These are phyloP conservation scores for Chelonus insularis DNA, from an alignment of 1,140 invertebrate species.

Conservation along the genomic window DNA sequence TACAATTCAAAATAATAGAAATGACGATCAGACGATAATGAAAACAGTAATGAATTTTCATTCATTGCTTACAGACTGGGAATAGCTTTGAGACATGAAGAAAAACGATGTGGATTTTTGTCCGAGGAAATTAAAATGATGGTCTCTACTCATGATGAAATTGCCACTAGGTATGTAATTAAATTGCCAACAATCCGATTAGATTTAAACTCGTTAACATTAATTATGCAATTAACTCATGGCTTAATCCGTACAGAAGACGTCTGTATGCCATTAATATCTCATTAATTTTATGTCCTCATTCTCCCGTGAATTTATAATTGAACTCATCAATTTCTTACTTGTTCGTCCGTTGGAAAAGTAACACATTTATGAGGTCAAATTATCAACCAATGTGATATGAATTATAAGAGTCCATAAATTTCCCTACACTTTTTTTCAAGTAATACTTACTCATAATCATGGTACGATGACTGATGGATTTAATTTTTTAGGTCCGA, in stretches of 20 bases:
- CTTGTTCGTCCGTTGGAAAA: too few relatives aligned
- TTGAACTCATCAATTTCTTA: too few relatives aligned
- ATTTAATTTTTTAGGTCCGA: slow-evolving; percentile 58
- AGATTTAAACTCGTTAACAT: background rate
- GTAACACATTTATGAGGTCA: background rate
- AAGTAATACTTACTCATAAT: too few relatives aligned
- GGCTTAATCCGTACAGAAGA: background rate
- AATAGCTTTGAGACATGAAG: slow-evolving; percentile 86
- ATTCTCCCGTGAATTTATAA: background rate
- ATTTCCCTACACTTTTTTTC: background rate
- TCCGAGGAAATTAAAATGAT: slow-evolving; percentile 87
- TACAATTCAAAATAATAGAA: background rate
- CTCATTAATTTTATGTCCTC: slow-evolving; percentile 15
- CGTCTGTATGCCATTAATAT: background rate
- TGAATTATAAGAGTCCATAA: background rate
- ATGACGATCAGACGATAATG: too few relatives aligned
- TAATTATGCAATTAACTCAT: slow-evolving; percentile 5
- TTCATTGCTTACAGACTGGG: slow-evolving; percentile 67
- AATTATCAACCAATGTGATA: too few relatives aligned
- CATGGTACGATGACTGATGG: too few relatives aligned
- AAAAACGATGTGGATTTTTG: slow-evolving; percentile 87
- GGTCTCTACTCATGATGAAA: slow-evolving; percentile 73
- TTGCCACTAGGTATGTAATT: slow-evolving; percentile 56
- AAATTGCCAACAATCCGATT: background rate
- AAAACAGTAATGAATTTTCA: background rate